Percentiles rank a stretch among this genome's conserved stretches.
phyloP scores from a whole-genome alignment of 2,888 invertebrate genomes.

The Aporophyla lueneburgensis region DNA sequence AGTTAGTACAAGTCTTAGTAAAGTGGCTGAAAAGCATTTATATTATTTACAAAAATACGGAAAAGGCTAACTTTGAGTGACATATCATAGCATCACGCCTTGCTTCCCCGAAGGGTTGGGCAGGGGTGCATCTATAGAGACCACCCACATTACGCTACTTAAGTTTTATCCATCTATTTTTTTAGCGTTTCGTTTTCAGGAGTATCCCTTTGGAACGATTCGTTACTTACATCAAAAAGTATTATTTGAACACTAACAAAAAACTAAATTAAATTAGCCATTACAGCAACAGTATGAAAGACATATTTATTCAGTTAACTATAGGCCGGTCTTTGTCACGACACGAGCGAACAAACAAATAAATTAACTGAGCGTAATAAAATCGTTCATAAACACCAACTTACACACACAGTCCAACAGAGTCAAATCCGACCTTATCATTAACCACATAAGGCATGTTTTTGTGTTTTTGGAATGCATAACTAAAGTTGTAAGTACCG shows the following conservation, averaged over 20 bases:
- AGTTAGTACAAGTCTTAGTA: too few relatives aligned
- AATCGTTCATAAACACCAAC: constrained; percentile 74
- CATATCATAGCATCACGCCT: too few relatives aligned
- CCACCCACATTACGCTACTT: too few relatives aligned
- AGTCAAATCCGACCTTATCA: constrained; percentile 18
- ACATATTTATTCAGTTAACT: constrained; percentile 46
- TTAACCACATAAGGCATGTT: constrained; percentile 8
- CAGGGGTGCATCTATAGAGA: too few relatives aligned
- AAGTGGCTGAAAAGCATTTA: too few relatives aligned
- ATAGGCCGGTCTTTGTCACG: constrained; percentile 64
- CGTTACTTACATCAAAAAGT: too few relatives aligned
- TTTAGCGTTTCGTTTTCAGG: too few relatives aligned
- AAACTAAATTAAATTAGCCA: constrained; percentile 30
- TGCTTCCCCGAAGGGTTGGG: too few relatives aligned
- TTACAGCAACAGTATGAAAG: constrained; percentile 22
- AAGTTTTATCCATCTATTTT: too few relatives aligned
- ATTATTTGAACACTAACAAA: background rate
- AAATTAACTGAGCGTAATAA: constrained; percentile 77
- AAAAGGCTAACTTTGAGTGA: too few relatives aligned
- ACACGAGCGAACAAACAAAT: constrained; percentile 78
- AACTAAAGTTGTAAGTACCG: constrained; percentile 66
- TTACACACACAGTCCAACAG: constrained; percentile 16
- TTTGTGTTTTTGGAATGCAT: constrained; percentile 38
- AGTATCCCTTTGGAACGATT: too few relatives aligned
- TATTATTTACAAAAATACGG: too few relatives aligned